Base-by-base conservation (phyloP, 2,888 invertebrate species). In the Caenorhabditis sp. region DNA sequence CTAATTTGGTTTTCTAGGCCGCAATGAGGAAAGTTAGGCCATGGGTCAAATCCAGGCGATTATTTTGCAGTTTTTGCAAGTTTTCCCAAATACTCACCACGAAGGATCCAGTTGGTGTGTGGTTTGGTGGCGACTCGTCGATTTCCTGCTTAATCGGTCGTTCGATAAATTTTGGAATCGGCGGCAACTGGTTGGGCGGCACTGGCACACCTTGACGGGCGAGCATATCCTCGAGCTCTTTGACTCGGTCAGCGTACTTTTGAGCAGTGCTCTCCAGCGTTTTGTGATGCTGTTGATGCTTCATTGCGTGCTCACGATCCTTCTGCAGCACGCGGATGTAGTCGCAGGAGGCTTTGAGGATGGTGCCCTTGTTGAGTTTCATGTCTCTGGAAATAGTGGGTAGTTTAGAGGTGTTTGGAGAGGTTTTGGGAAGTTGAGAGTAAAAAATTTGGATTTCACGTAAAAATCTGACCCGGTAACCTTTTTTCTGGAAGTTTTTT, bases 301-400 rank as follows among this genome's bases (percentile, higher is more conserved):
- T 84, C 8, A 76, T 16, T 49, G 85, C 82, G 88, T 95, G 94
- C 74, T 95, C 95, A 77, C 95, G 94, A 83, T 94, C 94, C 61
- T 92, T 91, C 88, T 94, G 95, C 76, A 98, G 93, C 85, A 96
- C 95, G 93, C 96, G 95, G 90, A 98, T 97, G 93, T 97, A 98
- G 93, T 98, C 98, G 73, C 98, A 98, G 10, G 97, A 97, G 49
- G 97, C 97, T 93, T 97, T 97, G n/a, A 98, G 94, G 87, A 98
- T 98, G 1, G 97, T 97, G 16, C 98, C 98, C 85, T 94, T 94
- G 91, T 94, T 94, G 87, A 93, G 92, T 82, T 93, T 92, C 89
- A 93, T 89, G 75, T 94, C 93, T 80, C 93, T 91, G 86, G 10
- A 90, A 85, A 24, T 2, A 19, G 5, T 1, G 44, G 44, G 44